Conservation (phyloP, 2,113 vertebrate species). For the Indicator indicator region DNA sequence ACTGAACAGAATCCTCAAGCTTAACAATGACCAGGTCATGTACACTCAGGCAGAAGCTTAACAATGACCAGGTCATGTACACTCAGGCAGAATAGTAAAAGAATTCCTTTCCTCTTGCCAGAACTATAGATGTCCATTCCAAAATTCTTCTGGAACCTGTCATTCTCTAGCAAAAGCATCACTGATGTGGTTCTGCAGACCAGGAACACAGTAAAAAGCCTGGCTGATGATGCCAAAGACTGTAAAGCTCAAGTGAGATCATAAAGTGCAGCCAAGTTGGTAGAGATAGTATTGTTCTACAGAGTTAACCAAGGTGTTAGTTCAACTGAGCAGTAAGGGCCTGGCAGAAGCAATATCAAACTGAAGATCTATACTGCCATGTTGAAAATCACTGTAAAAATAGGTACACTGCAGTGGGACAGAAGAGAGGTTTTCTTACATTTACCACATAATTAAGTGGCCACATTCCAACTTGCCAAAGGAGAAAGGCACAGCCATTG, state of each 20-base stretch:
- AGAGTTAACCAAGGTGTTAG: not conserved
- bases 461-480: not conserved
- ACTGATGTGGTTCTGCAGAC: not conserved
- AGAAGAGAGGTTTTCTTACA: not conserved
- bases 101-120: not conserved
- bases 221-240: not conserved
- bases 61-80: not conserved
- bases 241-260: not conserved
- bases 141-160: not conserved
- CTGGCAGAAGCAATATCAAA: not conserved
- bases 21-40: not conserved
- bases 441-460: not conserved
- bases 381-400: not conserved
- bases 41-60: not conserved
- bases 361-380: not conserved
- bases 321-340: not conserved
- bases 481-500: not conserved
- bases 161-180: not conserved
- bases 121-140: not conserved
- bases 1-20: not conserved
- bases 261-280: not conserved
- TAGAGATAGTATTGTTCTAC: not conserved
- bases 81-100: not conserved
- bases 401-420: accelerated
- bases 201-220: not conserved